Evolutionary conservation across 1,140 invertebrate species (phyloP).

Genomic region (Drosophila sp.): DNA sequence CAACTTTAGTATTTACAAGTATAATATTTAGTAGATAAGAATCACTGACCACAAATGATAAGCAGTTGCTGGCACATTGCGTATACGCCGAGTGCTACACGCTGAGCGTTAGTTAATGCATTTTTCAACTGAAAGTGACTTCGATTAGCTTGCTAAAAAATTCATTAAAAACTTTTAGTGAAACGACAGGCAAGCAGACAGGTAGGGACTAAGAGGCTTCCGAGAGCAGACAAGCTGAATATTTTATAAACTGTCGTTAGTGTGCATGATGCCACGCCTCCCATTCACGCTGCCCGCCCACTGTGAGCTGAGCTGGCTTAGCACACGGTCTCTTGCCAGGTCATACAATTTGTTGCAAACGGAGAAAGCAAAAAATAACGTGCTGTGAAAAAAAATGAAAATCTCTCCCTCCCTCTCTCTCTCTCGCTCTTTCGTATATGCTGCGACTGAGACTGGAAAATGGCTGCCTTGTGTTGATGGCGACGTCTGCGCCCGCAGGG

Average conservation of each 20-base stretch:
- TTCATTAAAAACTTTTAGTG: constrained; percentile 82
- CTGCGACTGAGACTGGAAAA: constrained; percentile 68
- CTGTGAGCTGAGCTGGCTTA: neutral
- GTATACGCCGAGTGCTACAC: constrained; percentile 54
- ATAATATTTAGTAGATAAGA: neutral
- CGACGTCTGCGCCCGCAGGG: constrained; percentile 76
- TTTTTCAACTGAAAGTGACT: constrained; percentile 77
- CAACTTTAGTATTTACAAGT: neutral
- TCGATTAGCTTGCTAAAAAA: constrained; percentile 81
- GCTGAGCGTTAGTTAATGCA: constrained; percentile 65
- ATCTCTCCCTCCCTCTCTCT: too few relatives aligned
- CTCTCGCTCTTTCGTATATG: constrained; percentile 17
- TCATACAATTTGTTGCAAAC: constrained; percentile 76
- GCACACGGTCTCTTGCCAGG: constrained; percentile 34
- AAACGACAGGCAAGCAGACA: constrained; percentile 35
- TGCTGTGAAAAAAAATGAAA: constrained; percentile 52
- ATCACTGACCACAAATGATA: constrained; percentile 20
- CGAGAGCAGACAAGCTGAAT: constrained; percentile 51
- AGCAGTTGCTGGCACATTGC: constrained; percentile 37
- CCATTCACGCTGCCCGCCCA: neutral
- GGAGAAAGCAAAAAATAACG: constrained; percentile 50
- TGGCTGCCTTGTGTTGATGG: constrained; percentile 72
- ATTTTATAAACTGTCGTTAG: constrained; percentile 83
- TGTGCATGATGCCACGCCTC: constrained; percentile 31
- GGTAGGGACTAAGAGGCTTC: too few relatives aligned